Percentiles rank a stretch among this genome's conserved stretches.
phyloP scores from a whole-genome alignment of 2,113 vertebrate species.

The Sus scrofa region T2T-Sscrofa CM000826.6:95078001-95078500 shows the following conservation, averaged over 20 bases:
- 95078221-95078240: background rate
- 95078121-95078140: conserved; percentile 3
- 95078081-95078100: conserved; percentile 24
- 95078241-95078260: conserved; percentile 51
- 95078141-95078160: background rate
- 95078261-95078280: conserved; percentile 27
- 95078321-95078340: conserved; percentile 45
- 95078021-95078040: background rate
- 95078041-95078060: background rate
- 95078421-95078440: background rate
- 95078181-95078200: conserved; percentile 14
- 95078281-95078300: background rate
- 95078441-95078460: background rate
- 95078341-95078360: conserved; percentile 47
- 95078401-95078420: conserved; percentile 20
- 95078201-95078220: conserved; percentile 3
- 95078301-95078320: conserved; percentile 23
- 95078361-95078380: conserved; percentile 6
- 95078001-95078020: background rate
- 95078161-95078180: background rate
- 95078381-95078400: background rate
- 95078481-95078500: background rate
- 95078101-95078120: conserved; percentile 24
- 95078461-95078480: background rate
- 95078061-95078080: background rate